Conservation (phyloP, 2,113 vertebrate species). For the Mobula hypostoma region DNA sequence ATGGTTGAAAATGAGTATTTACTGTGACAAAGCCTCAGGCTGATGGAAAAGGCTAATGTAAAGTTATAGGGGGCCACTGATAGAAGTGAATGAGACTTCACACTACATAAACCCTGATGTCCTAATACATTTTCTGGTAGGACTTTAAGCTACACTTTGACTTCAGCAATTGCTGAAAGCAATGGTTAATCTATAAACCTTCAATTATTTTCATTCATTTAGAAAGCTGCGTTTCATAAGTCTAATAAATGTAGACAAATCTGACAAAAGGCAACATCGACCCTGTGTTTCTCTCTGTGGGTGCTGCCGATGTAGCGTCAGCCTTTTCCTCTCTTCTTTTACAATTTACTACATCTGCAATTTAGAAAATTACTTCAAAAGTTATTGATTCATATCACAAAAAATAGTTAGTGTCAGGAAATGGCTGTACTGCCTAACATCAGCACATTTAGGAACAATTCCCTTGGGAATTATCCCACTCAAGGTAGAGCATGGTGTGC, state of each 20-base stretch:
- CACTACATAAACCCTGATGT: background rate
- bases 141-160: background rate
- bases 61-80: background rate
- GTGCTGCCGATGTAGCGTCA: no score
- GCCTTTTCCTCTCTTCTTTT: no score
- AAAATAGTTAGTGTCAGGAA: background rate
- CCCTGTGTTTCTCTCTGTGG: no score
- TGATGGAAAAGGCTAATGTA: background rate
- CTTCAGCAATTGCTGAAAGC: background rate
- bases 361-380: background rate
- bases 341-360: no score
- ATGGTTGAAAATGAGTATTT: background rate
- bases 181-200: background rate
- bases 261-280: no score
- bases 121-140: background rate
- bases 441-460: background rate
- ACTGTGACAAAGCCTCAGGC: background rate
- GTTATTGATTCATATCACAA: background rate
- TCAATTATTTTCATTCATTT: background rate
- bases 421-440: background rate
- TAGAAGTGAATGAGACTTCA: background rate
- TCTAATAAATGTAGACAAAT: background rate
- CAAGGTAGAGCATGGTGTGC: no score
- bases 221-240: background rate
- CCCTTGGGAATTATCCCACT: background rate